Base-by-base conservation (phyloP, 2,797 vertebrate genomes). In the Scleropages formosus region DNA sequence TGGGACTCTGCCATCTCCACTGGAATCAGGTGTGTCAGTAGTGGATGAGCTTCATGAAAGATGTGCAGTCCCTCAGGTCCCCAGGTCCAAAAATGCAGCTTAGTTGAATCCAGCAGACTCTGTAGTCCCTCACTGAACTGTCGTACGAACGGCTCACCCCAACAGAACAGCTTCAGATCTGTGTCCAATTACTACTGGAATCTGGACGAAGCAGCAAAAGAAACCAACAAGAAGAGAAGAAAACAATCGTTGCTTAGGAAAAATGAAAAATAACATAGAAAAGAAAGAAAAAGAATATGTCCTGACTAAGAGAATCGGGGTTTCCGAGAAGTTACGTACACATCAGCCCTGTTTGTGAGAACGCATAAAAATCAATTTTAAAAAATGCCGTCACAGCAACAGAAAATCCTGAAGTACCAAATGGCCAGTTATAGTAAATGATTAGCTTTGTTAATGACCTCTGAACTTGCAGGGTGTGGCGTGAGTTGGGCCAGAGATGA, bases 121-220 rank as follows among this genome's bases (percentile, higher is more conserved):
- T 31, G 9, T 62, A 26, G 10, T 8, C 53, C 27, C 56, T 59
- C 56, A 61, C 56, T 71, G 16, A 13, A 7, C 46, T 61, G 26
- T 49, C 39, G 13, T 20, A 24, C 13, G 7, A 46, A 0, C 3
- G 46, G 18, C 12, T 8, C 18, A 31, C 70, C 7, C 53, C 31
- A 26, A 15, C 27, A 72, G 58, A 61, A 46, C 20, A 3, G 10
- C 31, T 10, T 59, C 58, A 72, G 56, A 46, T 72, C 71, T 72
- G 71, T 44, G 31, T 72, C 71, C 58, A 46, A 72, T 61, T 72
- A 72, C 58, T 44, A 44, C 15, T 20, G 18, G 39, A 67, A 47
- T 67, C 20, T 20, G 8, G n/a, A 47, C 8, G 18, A 67, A 20
- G 65, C 47, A 18, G 39, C 39, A 12, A 61, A 60, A 24, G 47